phyloP scores from a whole-genome alignment of 2,797 vertebrate species.

The Dipus sagitta region DNA sequence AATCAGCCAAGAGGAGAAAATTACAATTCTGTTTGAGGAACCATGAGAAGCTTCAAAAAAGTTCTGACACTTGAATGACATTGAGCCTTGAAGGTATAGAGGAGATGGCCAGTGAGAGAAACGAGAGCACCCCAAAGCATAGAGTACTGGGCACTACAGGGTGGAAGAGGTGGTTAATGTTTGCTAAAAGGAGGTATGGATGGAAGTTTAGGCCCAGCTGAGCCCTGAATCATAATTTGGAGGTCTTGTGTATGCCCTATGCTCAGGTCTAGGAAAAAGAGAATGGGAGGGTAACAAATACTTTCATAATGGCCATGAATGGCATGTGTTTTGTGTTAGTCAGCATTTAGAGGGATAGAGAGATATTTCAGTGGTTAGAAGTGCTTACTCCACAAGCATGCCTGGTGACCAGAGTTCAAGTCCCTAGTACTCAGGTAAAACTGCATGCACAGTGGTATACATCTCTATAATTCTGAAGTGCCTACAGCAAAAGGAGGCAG shows the following conservation, averaged over 20 bases:
- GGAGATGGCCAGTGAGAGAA: neutral
- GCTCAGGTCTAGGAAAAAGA: neutral
- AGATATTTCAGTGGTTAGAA: no score
- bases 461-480: no score
- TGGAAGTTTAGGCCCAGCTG: neutral
- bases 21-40: neutral
- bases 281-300: neutral
- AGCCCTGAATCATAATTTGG: neutral
- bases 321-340: neutral
- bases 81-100: neutral
- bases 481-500: no score
- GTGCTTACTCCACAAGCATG: no score
- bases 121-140: neutral
- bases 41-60: neutral
- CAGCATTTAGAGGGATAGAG: neutral
- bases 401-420: no score
- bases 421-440: no score
- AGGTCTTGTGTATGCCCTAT: neutral
- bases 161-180: neutral
- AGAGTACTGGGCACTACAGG: neutral
- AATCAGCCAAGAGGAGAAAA: conserved; percentile 14
- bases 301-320: neutral
- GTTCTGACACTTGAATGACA: neutral
- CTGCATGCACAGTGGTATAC: no score
- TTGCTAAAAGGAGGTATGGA: neutral